Conservation (phyloP, 1,140 invertebrate species). For the Meloidogyne hapla region DNA sequence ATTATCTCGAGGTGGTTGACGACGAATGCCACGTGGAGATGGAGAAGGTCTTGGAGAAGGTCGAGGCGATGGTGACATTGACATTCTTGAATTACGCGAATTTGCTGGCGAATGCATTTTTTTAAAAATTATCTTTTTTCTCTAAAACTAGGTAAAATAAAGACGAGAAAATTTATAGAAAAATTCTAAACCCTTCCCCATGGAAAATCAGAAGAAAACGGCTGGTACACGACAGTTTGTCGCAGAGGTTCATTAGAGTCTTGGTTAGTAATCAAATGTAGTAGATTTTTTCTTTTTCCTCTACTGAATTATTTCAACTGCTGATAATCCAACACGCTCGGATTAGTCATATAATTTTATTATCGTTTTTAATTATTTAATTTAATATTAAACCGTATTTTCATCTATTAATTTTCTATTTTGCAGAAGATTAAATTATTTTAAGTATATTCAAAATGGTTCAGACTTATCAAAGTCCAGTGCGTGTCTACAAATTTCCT, state of each 20-base stretch:
- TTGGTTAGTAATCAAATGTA: too few relatives aligned
- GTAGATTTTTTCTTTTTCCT: too few relatives aligned
- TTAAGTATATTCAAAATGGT: conserved; percentile 73
- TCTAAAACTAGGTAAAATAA: neutral
- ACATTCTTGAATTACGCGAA: conserved; percentile 8
- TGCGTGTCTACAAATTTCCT: conserved; percentile 90
- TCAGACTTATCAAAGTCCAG: conserved; percentile 90
- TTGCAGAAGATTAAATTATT: neutral
- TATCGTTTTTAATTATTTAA: conserved; percentile 9
- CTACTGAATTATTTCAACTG: too few relatives aligned
- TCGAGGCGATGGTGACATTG: neutral
- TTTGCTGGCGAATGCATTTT: conserved; percentile 15
- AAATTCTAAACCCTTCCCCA: neutral
- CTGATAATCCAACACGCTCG: neutral
- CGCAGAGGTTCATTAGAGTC: too few relatives aligned
- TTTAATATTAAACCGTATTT: conserved; percentile 2
- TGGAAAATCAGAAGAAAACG: neutral
- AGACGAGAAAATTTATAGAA: neutral
- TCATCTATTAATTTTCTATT: neutral
- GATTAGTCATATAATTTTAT: neutral
- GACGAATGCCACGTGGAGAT: conserved; percentile 12
- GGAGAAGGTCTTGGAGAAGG: conserved; percentile 3
- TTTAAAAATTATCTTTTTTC: neutral
- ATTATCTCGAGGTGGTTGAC: conserved; percentile 1
- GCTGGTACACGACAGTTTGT: too few relatives aligned